These are phyloP conservation scores for Drosophila kepulauana DNA, from an alignment of 1,140 invertebrate genomes.

Conservation along the genomic window DNA sequence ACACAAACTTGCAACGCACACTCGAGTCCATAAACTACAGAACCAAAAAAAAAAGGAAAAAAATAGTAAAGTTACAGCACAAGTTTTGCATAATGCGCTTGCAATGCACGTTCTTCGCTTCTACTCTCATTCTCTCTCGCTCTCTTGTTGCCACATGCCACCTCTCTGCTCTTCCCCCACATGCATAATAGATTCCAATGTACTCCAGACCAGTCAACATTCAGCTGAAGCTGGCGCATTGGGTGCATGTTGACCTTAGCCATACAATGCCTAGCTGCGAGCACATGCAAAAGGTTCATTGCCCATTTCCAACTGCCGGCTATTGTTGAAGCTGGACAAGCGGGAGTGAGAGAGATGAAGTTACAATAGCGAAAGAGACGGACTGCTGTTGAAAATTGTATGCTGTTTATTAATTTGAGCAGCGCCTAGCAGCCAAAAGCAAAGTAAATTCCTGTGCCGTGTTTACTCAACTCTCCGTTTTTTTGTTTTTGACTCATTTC, in stretches of 20 bases:
- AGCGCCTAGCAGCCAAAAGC: not conserved
- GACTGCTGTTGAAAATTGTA: slow-evolving; percentile 29
- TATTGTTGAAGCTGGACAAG: slow-evolving; percentile 14
- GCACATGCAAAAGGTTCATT: slow-evolving; percentile 43
- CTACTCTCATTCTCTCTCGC: not conserved
- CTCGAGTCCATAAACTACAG: slow-evolving; percentile 23
- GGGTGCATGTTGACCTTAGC: slow-evolving; percentile 49
- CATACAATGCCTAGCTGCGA: slow-evolving; percentile 25
- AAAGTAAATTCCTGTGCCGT: slow-evolving; percentile 25
- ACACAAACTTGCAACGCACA: slow-evolving; percentile 3
- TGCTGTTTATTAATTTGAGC: slow-evolving; percentile 46
- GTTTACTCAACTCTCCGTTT: slow-evolving; percentile 10
- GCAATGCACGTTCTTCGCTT: not conserved
- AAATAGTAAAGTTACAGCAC: slow-evolving; percentile 16
- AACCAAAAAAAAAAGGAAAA: not conserved
- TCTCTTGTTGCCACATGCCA: not conserved
- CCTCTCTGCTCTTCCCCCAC: not conserved
- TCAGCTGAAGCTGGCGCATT: not conserved
- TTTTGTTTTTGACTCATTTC: slow-evolving; percentile 18
- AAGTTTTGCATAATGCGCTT: slow-evolving; percentile 55
- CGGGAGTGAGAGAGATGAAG: not conserved
- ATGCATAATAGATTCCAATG: slow-evolving; percentile 51
- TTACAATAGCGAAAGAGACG: not conserved
- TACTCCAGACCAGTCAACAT: slow-evolving; percentile 29
- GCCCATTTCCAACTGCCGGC: slow-evolving; percentile 31